A percentile compares a stretch with the other conserved stretches of the same genome.
Conservation (phyloP, 2,888 invertebrate species). For the Trypoxylon attenuatum region DNA sequence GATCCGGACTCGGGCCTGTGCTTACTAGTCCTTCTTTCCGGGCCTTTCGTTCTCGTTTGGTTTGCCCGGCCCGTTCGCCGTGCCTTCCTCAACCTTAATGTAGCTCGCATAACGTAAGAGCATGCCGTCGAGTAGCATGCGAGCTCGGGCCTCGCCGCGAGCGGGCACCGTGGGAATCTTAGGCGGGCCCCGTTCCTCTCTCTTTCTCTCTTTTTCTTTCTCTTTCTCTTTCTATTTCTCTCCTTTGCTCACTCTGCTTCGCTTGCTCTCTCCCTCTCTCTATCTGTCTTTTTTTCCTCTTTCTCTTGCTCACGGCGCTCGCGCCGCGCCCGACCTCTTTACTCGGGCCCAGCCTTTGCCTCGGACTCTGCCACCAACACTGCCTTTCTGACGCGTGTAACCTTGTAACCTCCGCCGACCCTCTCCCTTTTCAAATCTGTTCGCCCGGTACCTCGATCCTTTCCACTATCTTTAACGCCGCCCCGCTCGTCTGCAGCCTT, state of each 20-base stretch:
- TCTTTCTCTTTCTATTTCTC: too few relatives aligned
- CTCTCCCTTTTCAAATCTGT: slow-evolving; percentile 46
- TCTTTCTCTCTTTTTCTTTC: slow-evolving; percentile 9
- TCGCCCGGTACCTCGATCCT: slow-evolving; percentile 10
- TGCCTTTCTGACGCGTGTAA: slow-evolving; percentile 64
- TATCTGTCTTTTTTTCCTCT: slow-evolving; percentile 4
- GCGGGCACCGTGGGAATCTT: slow-evolving; percentile 73
- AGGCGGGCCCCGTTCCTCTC: slow-evolving; percentile 67
- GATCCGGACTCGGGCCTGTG: slow-evolving; percentile 1
- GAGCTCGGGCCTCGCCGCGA: slow-evolving; percentile 69
- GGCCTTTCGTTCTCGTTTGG: slow-evolving; percentile 42
- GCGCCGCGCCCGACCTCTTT: slow-evolving; percentile 27
- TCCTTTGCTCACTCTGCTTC: slow-evolving; percentile 28
- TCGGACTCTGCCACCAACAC: neutral
- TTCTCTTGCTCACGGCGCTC: slow-evolving; percentile 49
- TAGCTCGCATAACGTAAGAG: slow-evolving; percentile 65
- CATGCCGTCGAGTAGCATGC: slow-evolving; percentile 61
- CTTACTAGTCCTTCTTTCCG: slow-evolving; percentile 3
- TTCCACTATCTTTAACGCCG: slow-evolving; percentile 33
- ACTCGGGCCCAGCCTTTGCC: slow-evolving; percentile 43
- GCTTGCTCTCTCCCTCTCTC: neutral
- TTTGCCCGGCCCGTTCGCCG: slow-evolving; percentile 44
- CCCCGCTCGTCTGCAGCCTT: slow-evolving; percentile 22
- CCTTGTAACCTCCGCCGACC: slow-evolving; percentile 68
- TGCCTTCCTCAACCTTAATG: slow-evolving; percentile 66